phyloP scores from a whole-genome alignment of 2,113 vertebrate species.

The Furnarius figulus region DNA sequence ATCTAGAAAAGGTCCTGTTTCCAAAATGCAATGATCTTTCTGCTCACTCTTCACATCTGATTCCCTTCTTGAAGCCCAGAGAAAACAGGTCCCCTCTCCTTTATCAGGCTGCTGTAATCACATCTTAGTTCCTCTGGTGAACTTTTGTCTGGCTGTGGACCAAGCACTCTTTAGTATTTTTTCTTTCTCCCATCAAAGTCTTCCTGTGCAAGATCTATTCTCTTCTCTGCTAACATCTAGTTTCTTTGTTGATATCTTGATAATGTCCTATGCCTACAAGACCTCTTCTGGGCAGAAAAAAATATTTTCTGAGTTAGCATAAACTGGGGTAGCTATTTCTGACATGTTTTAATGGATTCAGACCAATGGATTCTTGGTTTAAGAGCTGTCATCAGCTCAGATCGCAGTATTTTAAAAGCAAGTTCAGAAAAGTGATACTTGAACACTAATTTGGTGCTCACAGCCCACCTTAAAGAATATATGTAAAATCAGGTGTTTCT shows the following conservation, averaged over 20 bases:
- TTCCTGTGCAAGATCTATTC: background rate
- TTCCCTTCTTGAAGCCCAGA: background rate
- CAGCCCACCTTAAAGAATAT: background rate
- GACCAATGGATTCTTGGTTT: background rate
- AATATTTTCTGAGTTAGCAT: background rate
- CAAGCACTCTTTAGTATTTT: background rate
- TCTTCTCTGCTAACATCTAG: background rate
- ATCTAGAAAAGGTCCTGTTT: background rate
- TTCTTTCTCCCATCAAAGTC: background rate
- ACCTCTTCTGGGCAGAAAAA: background rate
- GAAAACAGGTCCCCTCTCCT: background rate
- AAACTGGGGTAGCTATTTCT: background rate
- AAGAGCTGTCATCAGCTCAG: background rate
- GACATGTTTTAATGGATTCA: background rate
- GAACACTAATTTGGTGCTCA: background rate
- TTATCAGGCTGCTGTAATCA: background rate
- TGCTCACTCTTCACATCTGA: background rate
- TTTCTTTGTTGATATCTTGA: background rate
- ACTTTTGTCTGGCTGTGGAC: constrained; percentile 11
- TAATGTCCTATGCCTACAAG: background rate
- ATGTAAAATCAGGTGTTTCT: background rate
- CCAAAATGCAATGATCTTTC: background rate
- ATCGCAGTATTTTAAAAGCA: background rate
- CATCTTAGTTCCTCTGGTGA: background rate
- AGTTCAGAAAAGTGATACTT: background rate